Percentiles rank a stretch among this genome's conserved stretches.
These are phyloP conservation scores for Clarias macrocephalus DNA, from an alignment of 2,113 vertebrate genomes.

Conservation along the genomic window DNA sequence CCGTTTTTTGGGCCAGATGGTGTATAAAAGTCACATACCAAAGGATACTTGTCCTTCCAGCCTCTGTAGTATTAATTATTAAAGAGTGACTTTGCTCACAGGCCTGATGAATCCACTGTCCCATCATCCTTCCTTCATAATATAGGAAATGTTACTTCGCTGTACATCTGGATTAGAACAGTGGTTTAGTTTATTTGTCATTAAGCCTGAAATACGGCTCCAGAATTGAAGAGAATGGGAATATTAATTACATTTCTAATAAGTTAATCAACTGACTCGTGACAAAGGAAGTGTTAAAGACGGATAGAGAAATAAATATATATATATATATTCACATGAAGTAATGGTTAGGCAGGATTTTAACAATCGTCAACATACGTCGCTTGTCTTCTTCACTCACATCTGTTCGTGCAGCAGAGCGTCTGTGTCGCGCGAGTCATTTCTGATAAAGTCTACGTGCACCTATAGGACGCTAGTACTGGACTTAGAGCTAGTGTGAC, in stretches of 20 bases:
- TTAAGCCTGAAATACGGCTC: neutral
- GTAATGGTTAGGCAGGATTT: neutral
- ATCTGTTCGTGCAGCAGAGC: neutral
- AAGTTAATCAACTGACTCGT: neutral
- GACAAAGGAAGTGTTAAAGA: neutral
- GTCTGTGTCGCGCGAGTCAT: neutral
- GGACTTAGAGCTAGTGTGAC: conserved; percentile 8
- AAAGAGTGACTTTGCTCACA: neutral
- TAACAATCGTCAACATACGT: neutral
- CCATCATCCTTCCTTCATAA: neutral
- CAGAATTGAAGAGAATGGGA: neutral
- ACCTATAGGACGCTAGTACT: neutral
- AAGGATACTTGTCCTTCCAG: neutral
- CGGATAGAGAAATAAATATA: no score
- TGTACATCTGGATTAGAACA: neutral
- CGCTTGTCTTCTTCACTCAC: neutral
- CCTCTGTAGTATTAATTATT: no score
- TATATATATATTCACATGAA: neutral
- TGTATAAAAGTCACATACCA: neutral
- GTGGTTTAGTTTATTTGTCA: neutral
- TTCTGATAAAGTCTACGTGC: neutral
- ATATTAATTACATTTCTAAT: neutral
- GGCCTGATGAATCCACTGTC: neutral
- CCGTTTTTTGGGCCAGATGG: no score
- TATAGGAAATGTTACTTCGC: neutral